These are phyloP conservation scores for Calliphora vicina DNA, from an alignment of 1,140 invertebrate genomes.

Conservation along the genomic window DNA sequence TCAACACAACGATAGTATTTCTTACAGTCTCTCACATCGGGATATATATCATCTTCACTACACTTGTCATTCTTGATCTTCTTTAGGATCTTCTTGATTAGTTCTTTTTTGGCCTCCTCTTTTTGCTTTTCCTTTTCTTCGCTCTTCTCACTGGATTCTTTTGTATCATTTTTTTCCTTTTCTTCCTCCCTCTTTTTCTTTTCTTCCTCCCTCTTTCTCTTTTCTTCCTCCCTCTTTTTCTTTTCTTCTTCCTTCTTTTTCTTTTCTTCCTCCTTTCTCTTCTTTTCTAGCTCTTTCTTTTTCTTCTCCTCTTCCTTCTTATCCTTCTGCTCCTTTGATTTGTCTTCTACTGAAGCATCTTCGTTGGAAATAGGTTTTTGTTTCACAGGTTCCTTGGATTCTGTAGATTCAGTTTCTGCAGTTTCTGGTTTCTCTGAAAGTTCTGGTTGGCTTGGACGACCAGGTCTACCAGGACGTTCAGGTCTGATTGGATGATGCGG, in stretches of 20 bases:
- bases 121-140: constrained; percentile 36
- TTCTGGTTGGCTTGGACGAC: not conserved
- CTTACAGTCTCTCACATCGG: constrained; percentile 53
- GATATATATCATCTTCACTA: constrained; percentile 52
- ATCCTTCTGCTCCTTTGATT: constrained; percentile 38
- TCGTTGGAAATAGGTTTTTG: constrained; percentile 43
- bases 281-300: constrained; percentile 36
- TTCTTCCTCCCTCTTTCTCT: constrained; percentile 36
- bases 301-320: constrained; percentile 39
- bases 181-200: constrained; percentile 41
- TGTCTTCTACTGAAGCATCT: constrained; percentile 52
- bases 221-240: constrained; percentile 29
- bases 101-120: constrained; percentile 46
- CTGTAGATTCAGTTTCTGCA: not conserved
- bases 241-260: constrained; percentile 30
- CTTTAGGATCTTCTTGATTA: constrained; percentile 51
- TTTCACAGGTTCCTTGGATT: constrained; percentile 19
- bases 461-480: not conserved
- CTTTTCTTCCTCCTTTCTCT: constrained; percentile 41
- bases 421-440: not conserved
- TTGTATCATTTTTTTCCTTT: not conserved
- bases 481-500: not conserved
- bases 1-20: constrained; percentile 49
- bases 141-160: not conserved
- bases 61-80: constrained; percentile 56